Evolutionary conservation across 2,113 vertebrate genomes (phyloP), one percentile per base, ranked within the genome.

Genomic region (Symphodus melops): DNA sequence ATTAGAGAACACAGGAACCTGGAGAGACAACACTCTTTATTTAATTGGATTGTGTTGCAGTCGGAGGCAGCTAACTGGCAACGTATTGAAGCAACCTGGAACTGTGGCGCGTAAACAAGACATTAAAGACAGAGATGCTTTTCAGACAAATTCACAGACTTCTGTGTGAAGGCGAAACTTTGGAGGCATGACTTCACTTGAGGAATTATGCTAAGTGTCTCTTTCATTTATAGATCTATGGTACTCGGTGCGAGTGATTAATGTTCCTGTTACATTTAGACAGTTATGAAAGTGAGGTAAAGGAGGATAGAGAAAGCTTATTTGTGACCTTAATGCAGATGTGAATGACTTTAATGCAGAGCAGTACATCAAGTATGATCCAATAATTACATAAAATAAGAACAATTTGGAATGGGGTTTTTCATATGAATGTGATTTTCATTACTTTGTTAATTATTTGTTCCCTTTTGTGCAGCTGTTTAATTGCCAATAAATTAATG

Each of bases 41-140:
- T 92, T 93, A 93, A 94, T 93, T 93, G 93, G 92, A 89, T 89
- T 93, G 86, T 86, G 88, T 91, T 90, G 91, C 89, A 88, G 89
- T 77, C 62, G 58, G 79, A 67, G 83, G 77, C 88, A 81, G 79
- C 85, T 89, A 84, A 91, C 86, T 84, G 86, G 86, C 87, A 85
- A 86, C 78, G 58, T 49, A 82, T 72, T 63, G 82, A 90, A 83
- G 83, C 67, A 75, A 80, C 75, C 68, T 73, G 62, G 66, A 89
- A 84, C 77, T 75, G 58, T 42, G 60, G 25, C 66, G 85, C 61
- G 49, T 86, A 89, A 89, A 91, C 87, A 88, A 91, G 85, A 90
- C 84, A 77, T 79, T 81, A 83, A 89, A 91, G 86, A 86, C 44
- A 39, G 87, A 84, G 76, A 75, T 19, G 41, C 67, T 33, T 77